These are phyloP conservation scores for Phaetusa simplex DNA, from an alignment of 2,113 vertebrate species.

Conservation along the genomic window DNA sequence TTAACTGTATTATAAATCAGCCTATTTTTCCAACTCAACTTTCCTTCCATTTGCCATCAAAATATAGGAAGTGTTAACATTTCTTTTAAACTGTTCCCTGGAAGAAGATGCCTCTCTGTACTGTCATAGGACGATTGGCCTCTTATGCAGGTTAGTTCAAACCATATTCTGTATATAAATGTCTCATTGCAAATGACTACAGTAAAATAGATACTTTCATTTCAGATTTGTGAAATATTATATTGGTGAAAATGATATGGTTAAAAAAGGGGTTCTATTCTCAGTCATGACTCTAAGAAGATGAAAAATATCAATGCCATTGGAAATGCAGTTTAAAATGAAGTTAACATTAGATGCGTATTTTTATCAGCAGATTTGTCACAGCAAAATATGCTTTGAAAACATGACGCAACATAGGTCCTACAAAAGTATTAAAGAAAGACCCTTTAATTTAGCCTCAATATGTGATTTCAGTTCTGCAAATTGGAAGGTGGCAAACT, in stretches of 20 bases:
- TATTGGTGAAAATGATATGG: neutral
- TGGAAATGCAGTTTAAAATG: neutral
- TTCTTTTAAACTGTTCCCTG: neutral
- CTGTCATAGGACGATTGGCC: neutral
- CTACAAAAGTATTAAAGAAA: neutral
- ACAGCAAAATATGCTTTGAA: neutral
- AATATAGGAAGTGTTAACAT: neutral
- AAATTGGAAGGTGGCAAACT: neutral
- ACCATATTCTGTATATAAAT: neutral
- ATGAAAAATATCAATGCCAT: neutral
- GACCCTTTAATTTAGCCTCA: neutral
- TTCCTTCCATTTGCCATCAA: neutral
- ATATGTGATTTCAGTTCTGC: fast-evolving
- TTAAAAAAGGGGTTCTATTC: neutral
- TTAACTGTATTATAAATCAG: neutral
- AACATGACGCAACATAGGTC: neutral
- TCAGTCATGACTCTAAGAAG: neutral
- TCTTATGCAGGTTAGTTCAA: neutral
- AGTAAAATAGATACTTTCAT: neutral
- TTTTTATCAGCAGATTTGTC: neutral
- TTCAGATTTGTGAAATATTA: neutral
- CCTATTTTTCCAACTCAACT: neutral
- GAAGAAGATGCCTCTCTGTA: neutral
- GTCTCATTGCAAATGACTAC: neutral
- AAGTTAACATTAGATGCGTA: neutral